Evolutionary conservation across 2,888 invertebrate genomes (phyloP), one percentile per base, ranked within the genome.

Genomic region (Trichogramma evanescens): DNA sequence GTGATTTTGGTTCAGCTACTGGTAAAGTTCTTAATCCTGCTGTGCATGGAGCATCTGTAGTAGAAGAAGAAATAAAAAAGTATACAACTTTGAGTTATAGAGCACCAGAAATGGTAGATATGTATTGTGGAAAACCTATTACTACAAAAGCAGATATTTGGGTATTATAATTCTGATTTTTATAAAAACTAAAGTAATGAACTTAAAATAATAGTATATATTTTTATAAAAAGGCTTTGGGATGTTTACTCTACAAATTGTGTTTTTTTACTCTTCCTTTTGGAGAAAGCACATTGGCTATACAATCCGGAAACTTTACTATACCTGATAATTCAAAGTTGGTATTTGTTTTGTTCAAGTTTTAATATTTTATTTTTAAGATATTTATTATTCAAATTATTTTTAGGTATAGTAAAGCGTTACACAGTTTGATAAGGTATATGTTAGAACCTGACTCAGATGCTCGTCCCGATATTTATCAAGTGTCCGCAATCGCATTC

Each of bases 1-100:
- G 95, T 81, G 95, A 95, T 82, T 95, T 95, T 82, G 95, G 95
- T 50, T 93, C 93, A 67, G 92, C 94, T 10, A 95, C 94, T n/a
- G 89, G 89, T 43, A 86, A 89, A 74, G 79, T 86, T 66, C 79
- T 89, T 63, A 88, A 88, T 80, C 86, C 88, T 1, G 79, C 80
- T 61, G 81, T 82, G 63, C 86, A 87, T 70, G 88, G 89, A 54
- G 86, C 86, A 7, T 79, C 85, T 26, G 74, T 80, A 26, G 87
- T 91, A n/a, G 89, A 91, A 73, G 91, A 93, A 70, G 92, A 92
- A 79, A 88, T 93, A 66, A 88, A 89, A 78, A 84, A 89, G 73
- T 94, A 94, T 76, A 95, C 95, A 6, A 95, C 95, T 1, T 81
- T 94, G 56, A 90, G 93, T 66, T 95, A 95, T 76, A 83, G 95